Conservation (phyloP, 2,113 vertebrate species). For the Gavialis gangeticus region DNA sequence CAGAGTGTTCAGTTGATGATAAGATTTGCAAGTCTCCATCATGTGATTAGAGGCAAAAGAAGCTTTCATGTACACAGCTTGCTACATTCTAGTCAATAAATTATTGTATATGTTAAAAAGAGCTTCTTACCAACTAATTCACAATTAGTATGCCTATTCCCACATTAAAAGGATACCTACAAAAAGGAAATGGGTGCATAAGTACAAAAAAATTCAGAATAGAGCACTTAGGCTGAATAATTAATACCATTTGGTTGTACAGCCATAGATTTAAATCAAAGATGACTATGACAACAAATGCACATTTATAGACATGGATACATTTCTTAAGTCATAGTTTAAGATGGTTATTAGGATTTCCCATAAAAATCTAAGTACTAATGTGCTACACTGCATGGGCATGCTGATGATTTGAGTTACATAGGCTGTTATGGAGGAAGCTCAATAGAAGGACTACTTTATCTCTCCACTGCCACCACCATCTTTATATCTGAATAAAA, state of each 20-base stretch:
- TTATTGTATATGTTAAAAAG: slow-evolving; percentile 17
- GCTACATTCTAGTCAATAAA: slow-evolving; percentile 18
- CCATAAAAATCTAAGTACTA: slow-evolving; percentile 36
- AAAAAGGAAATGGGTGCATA: slow-evolving; percentile 54
- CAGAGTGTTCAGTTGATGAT: background rate
- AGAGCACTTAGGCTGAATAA: slow-evolving; percentile 55
- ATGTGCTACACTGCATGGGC: background rate
- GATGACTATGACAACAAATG: slow-evolving; percentile 42
- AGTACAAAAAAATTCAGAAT: slow-evolving; percentile 48
- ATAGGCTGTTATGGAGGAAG: background rate
- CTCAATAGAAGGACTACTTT: background rate
- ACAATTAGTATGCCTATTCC: slow-evolving; percentile 29
- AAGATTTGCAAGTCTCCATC: background rate
- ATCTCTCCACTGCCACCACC: background rate
- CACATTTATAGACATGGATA: slow-evolving; percentile 48
- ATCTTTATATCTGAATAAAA: slow-evolving; percentile 9
- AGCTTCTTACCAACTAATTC: slow-evolving; percentile 30
- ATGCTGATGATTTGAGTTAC: background rate
- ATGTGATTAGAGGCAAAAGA: background rate
- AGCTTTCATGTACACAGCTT: background rate
- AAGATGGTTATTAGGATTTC: slow-evolving; percentile 50
- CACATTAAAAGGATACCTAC: slow-evolving; percentile 53
- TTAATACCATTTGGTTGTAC: slow-evolving; percentile 48
- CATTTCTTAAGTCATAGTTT: slow-evolving; percentile 44
- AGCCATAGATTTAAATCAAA: slow-evolving; percentile 30